These are phyloP conservation scores for Drosophila neonasuta DNA, from an alignment of 2,888 invertebrate genomes.

Conservation along the genomic window DNA sequence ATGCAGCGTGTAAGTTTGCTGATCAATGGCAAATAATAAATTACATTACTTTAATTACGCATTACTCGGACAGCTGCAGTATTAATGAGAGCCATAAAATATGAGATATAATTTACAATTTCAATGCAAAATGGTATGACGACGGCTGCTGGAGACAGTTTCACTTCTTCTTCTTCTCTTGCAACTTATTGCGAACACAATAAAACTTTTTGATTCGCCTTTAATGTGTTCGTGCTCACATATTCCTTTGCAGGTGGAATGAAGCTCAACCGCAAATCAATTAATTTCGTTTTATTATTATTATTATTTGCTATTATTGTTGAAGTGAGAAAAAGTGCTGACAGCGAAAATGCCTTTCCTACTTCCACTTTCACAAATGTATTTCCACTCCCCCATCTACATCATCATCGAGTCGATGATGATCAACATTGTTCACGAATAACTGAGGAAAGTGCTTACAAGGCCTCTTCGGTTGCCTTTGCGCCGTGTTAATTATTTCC, in stretches of 20 bases:
- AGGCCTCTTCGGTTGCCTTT: slow-evolving; percentile 50
- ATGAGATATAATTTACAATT: slow-evolving; percentile 63
- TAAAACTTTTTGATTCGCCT: slow-evolving; percentile 12
- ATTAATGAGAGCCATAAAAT: slow-evolving; percentile 61
- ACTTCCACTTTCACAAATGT: slow-evolving; percentile 1
- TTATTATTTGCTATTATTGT: slow-evolving; percentile 41
- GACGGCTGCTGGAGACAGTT: slow-evolving; percentile 63
- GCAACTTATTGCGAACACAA: not conserved
- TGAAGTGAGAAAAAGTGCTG: slow-evolving; percentile 50
- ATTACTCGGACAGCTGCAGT: slow-evolving; percentile 52
- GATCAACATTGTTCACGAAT: slow-evolving; percentile 24
- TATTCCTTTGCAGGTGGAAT: slow-evolving; percentile 10
- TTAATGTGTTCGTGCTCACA: slow-evolving; percentile 10
- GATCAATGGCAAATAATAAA: slow-evolving; percentile 77
- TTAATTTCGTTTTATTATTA: slow-evolving; percentile 58
- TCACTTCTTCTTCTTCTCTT: slow-evolving; percentile 7
- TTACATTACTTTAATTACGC: slow-evolving; percentile 75
- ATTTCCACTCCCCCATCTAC: slow-evolving; percentile 10
- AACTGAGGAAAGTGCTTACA: slow-evolving; percentile 64
- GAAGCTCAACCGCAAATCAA: slow-evolving; percentile 61
- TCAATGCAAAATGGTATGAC: slow-evolving; percentile 57
- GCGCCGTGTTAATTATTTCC: slow-evolving; percentile 73
- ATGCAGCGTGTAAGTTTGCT: slow-evolving; percentile 64
- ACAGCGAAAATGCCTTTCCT: slow-evolving; percentile 26
- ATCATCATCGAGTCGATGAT: slow-evolving; percentile 19